Evolutionary conservation across 2,113 vertebrate species (phyloP).

Genomic region (Recurvirostra avosetta): DNA sequence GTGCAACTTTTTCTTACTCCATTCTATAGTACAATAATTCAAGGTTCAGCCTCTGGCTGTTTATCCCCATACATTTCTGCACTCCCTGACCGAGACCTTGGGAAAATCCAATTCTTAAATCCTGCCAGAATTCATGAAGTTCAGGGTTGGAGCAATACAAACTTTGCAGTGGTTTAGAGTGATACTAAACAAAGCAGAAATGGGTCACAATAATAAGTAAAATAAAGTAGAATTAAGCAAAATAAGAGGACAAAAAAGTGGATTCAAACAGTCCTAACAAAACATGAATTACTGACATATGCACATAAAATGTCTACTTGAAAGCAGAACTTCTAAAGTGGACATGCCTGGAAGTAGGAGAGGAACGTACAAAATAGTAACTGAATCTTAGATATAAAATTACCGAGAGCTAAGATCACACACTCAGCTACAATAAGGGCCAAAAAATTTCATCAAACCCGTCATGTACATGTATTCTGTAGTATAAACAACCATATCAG

Average conservation of each 20-base stretch:
- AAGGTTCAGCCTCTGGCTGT: neutral
- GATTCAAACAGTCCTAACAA: neutral
- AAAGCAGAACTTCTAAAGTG: neutral
- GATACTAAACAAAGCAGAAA: neutral
- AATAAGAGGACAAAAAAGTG: neutral
- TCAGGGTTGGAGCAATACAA: neutral
- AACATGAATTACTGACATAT: neutral
- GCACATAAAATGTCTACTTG: neutral
- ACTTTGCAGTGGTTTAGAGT: neutral
- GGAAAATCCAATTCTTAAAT: slow-evolving; percentile 4
- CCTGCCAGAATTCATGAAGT: neutral
- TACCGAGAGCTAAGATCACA: neutral
- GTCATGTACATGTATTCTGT: neutral
- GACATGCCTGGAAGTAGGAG: neutral
- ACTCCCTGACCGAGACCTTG: neutral
- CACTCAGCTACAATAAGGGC: neutral
- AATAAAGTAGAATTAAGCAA: neutral
- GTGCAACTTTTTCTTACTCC: neutral
- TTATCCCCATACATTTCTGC: neutral
- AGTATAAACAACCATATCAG: neutral
- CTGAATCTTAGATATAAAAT: neutral
- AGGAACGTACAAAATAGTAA: neutral
- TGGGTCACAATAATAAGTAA: neutral
- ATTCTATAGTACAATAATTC: neutral
- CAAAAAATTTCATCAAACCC: neutral